Conservation (phyloP, 2,113 vertebrate species). For the Dryoscopus gambensis region DNA sequence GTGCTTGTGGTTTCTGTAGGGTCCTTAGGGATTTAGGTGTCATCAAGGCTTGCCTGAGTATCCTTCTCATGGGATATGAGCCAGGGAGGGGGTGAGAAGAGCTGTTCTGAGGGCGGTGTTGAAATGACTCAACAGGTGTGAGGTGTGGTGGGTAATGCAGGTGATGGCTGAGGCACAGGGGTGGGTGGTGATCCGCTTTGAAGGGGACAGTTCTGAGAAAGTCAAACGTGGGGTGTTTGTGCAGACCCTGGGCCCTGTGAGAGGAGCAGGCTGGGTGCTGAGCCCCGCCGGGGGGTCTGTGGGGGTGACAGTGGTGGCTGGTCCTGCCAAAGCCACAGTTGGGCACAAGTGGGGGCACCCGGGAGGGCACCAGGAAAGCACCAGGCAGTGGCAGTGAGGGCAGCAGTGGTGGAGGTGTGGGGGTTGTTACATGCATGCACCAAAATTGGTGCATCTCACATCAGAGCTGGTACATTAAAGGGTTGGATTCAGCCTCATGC, state of each 20-base stretch:
- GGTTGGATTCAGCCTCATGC: not conserved
- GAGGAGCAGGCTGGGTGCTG: not conserved
- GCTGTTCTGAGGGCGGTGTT: not conserved
- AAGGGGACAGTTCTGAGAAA: not conserved
- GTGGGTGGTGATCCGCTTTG: not conserved
- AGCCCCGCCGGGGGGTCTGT: not conserved
- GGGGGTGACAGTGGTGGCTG: not conserved
- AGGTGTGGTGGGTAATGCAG: not conserved
- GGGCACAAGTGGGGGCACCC: rapidly evolving
- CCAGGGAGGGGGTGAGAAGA: not conserved
- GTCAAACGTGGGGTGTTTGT: not conserved
- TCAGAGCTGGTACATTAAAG: not conserved
- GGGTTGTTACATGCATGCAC: not conserved
- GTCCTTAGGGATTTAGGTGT: not conserved
- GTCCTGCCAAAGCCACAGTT: rapidly evolving
- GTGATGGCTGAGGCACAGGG: not conserved
- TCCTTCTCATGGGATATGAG: not conserved
- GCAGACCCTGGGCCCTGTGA: not conserved
- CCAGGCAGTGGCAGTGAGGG: not conserved
- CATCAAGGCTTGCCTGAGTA: not conserved
- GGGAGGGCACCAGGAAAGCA: not conserved
- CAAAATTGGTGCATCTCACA: not conserved
- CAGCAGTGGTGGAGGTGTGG: not conserved
- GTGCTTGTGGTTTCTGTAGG: not conserved
- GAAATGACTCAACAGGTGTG: not conserved